Conservation (phyloP, 2,113 vertebrate species). For the Haemorhous mexicanus region DNA sequence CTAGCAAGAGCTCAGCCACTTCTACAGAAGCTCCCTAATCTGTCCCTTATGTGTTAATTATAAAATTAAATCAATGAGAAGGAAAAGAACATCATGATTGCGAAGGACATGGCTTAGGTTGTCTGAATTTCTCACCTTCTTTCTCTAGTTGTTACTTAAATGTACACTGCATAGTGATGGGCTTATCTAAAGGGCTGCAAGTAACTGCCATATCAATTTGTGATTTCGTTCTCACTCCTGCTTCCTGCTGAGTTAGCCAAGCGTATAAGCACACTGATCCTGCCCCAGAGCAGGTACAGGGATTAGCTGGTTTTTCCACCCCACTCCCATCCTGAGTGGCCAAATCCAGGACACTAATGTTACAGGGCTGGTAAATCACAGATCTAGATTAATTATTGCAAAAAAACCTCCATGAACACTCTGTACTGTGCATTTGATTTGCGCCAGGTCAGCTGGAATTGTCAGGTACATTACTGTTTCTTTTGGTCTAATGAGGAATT, state of each 20-base stretch:
- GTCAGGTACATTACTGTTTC: not conserved
- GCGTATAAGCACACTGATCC: too few relatives aligned
- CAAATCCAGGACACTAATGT: not conserved
- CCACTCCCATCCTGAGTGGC: rapidly evolving
- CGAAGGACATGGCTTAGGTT: not conserved
- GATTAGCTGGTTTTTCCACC: not conserved
- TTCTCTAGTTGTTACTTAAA: not conserved
- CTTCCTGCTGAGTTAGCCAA: not conserved
- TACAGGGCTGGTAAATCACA: not conserved
- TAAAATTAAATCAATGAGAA: not conserved
- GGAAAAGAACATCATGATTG: not conserved
- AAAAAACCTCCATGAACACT: not conserved
- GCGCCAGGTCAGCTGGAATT: not conserved
- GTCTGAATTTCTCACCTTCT: not conserved
- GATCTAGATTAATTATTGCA: not conserved
- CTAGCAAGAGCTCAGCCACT: not conserved
- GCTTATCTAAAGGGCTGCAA: not conserved
- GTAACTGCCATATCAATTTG: not conserved
- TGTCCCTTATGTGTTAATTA: not conserved
- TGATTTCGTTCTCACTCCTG: not conserved
- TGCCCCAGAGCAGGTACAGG: rapidly evolving
- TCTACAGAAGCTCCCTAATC: not conserved
- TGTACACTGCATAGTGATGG: not conserved
- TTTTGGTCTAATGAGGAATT: not conserved
- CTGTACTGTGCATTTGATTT: not conserved